Base-by-base conservation (phyloP, 64 coral and sea anemone species). In the Stylophora pistillata region DNA sequence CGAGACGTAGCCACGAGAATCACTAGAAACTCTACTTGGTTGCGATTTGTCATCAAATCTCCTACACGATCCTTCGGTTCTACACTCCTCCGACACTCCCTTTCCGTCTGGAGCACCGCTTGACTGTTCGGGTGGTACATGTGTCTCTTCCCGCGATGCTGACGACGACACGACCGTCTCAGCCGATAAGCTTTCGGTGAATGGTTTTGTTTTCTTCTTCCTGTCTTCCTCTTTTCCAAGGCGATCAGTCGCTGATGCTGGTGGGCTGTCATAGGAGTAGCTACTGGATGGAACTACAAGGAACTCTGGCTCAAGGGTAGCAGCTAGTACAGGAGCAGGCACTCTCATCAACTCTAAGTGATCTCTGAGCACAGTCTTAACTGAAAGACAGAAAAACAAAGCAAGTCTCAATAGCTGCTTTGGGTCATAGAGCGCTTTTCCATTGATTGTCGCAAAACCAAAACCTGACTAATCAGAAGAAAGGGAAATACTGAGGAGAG, bases 271-370 rank as follows among this genome's bases (percentile, higher is more conserved):
- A 53, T 63, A 88, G 33, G 89, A 79, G 82, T 77, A 74, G 47
- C 91, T 89, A 56, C 86, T 93, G 25, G 84, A 32, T 58, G 95
- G 95, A 33, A 97, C 95, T 31, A 97, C 95, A 68, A 97, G 88
- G 53, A 97, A 97, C 87, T 97, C 95, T 1, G 95, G 95, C 77
- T 97, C 95, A 61, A 97, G 58, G 55, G 91, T 87, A 18, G 95
- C 88, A 0, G 95, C 95, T 13, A 97, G 76, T 6, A 97, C 95
- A 1, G 95, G 95, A 10, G 91, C 86, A 0, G 95, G 95, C 9
- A 97, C 95, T 74, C 82, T 34, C 95, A 97, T 97, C 16, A 97
- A 27, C 30, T 90, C 92, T 58, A 58, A 54, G 31, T 69, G 23
- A 17, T 84, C 80, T 69, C 61, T 84, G 62, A 27, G 52, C n/a